Conservation (phyloP, 1,140 invertebrate species). For the Epicauta chinensis region DNA sequence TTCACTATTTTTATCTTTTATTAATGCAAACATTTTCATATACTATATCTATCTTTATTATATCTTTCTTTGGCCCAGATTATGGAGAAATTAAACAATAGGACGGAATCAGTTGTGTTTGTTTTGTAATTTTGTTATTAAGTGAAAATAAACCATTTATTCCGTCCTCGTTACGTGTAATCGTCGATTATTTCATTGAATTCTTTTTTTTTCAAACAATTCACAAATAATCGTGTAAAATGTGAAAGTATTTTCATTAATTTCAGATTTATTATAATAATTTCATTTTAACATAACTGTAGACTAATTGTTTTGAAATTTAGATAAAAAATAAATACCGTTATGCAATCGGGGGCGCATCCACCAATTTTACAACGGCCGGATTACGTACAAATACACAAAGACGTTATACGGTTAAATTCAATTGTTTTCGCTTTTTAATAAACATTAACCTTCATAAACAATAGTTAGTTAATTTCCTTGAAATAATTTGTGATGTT, state of each 20-base stretch:
- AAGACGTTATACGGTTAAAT: no score
- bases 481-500: constrained; percentile 5
- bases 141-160: constrained; percentile 25
- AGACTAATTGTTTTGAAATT: no score
- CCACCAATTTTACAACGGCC: no score
- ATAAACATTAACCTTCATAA: no score
- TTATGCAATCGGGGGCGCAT: no score
- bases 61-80: constrained; percentile 34
- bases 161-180: constrained; percentile 7
- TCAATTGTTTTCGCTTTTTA: no score
- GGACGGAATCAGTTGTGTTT: constrained; percentile 24
- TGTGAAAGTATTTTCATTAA: no score
- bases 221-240: no score
- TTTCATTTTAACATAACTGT: no score
- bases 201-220: not conserved
- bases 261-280: no score
- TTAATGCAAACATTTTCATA: constrained; percentile 15
- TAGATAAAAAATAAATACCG: no score
- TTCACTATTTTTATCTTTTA: constrained; percentile 30
- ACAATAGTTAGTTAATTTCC: constrained; percentile 1
- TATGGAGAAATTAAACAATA: constrained; percentile 33
- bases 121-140: constrained; percentile 28
- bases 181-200: constrained; percentile 12
- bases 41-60: constrained; percentile 12
- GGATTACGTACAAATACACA: no score